Percentiles rank a stretch among this genome's conserved stretches.
These are phyloP conservation scores for Macrophya annulata DNA, from an alignment of 2,888 invertebrate species.

Conservation along the genomic window DNA sequence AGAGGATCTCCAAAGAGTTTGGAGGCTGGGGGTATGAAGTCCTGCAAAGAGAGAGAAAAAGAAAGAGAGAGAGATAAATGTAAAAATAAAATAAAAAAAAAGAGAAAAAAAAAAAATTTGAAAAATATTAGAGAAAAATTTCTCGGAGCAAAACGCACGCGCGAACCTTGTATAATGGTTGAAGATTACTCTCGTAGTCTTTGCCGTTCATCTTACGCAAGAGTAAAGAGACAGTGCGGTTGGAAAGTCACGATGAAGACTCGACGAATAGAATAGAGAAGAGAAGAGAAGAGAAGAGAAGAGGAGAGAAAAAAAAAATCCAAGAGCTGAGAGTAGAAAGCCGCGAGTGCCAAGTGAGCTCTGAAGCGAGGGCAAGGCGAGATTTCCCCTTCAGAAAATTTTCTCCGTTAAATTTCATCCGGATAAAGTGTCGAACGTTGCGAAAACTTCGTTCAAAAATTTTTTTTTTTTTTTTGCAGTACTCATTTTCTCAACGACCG, in stretches of 20 bases:
- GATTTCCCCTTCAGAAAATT: constrained; percentile 5
- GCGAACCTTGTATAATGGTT: constrained; percentile 12
- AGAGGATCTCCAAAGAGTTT: background rate
- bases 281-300: background rate
- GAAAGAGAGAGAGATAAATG: background rate
- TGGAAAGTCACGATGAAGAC: background rate
- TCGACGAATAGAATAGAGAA: background rate
- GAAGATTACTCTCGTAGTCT: constrained; percentile 19
- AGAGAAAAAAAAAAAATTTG: background rate
- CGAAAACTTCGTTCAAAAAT: background rate
- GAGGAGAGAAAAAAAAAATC: background rate
- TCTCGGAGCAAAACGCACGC: background rate
- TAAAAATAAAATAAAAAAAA: background rate
- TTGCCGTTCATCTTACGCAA: constrained; percentile 39
- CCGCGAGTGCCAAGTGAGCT: background rate
- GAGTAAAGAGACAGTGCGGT: constrained; percentile 39
- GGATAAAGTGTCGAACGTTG: constrained; percentile 22
- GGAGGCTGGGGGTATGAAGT: background rate
- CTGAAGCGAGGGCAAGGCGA: background rate
- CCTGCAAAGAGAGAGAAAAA: background rate
- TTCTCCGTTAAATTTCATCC: constrained; percentile 23
- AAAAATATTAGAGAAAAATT: constrained; percentile 15
- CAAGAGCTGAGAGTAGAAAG: constrained; percentile 17
- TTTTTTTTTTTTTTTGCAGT: background rate
- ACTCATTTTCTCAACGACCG: constrained; percentile 12